Conservation (phyloP, 2,888 invertebrate genomes). For the Ormyrus pomaceus region DNA sequence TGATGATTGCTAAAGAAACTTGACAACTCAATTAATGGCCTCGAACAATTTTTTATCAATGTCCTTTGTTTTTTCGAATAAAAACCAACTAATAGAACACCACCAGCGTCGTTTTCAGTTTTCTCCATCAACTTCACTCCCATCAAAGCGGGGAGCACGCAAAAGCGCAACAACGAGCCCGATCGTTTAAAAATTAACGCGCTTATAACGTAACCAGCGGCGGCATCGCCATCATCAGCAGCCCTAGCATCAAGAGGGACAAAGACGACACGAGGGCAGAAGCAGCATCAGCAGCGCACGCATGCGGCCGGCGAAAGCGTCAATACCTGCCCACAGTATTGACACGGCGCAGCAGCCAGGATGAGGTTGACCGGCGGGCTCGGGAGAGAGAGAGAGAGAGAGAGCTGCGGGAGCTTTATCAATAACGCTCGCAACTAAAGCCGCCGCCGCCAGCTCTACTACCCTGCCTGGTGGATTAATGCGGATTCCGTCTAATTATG, state of each 20-base stretch:
- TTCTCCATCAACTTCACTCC: too few species aligned
- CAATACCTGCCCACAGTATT: constrained; percentile 23
- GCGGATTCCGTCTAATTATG: constrained; percentile 39
- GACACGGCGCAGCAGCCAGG: constrained; percentile 2
- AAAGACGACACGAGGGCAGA: not conserved
- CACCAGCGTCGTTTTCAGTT: too few species aligned
- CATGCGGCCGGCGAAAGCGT: not conserved
- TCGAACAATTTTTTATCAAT: too few species aligned
- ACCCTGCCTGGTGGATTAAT: constrained; percentile 15
- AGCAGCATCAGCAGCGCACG: not conserved
- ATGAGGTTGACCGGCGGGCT: not conserved
- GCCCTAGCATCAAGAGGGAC: not conserved
- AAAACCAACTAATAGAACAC: too few species aligned
- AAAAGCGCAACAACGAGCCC: too few species aligned
- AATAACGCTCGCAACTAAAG: constrained; percentile 26
- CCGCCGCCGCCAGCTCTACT: not conserved
- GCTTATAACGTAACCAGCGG: too few species aligned
- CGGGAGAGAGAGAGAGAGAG: not conserved
- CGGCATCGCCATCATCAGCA: too few species aligned
- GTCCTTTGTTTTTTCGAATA: too few species aligned
- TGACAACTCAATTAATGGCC: too few species aligned
- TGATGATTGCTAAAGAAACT: too few species aligned
- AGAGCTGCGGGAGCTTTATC: constrained; percentile 31
- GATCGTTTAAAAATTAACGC: too few species aligned
- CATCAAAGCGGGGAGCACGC: too few species aligned